Evolutionary conservation across 2,113 vertebrate genomes (phyloP).

Genomic region (Pimephales promelas): DNA sequence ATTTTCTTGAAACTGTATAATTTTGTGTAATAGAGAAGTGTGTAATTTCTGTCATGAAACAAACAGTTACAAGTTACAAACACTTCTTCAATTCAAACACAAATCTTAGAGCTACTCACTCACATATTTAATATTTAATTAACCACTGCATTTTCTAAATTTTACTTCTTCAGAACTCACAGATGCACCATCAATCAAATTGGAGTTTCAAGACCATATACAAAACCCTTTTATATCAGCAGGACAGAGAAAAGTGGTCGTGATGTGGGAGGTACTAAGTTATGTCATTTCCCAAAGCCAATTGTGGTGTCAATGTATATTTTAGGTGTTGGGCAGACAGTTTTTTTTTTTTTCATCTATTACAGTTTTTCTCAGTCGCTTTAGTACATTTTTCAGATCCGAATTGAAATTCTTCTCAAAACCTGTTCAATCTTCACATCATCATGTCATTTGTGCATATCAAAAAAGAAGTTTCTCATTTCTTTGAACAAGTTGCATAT

Average conservation of each 20-base stretch:
- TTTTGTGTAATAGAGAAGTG: not conserved
- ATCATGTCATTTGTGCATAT: no score
- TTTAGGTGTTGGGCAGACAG: no score
- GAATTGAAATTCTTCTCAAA: no score
- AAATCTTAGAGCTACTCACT: not conserved
- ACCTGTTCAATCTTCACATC: no score
- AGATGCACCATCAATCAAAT: conserved; percentile 52
- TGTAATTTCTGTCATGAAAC: not conserved
- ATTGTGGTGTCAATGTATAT: not conserved
- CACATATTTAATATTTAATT: not conserved
- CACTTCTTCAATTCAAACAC: not conserved
- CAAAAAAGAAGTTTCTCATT: no score
- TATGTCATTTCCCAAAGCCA: conserved; percentile 54
- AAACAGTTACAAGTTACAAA: not conserved
- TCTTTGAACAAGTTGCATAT: no score
- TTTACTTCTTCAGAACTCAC: conserved; percentile 65
- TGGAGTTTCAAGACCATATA: not conserved
- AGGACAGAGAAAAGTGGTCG: conserved; percentile 51
- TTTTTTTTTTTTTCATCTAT: no score
- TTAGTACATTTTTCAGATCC: no score
- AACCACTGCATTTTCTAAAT: not conserved
- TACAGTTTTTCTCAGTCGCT: no score
- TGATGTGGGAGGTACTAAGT: conserved; percentile 61
- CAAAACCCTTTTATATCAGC: not conserved
- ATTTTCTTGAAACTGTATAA: not conserved